Evolutionary conservation across 2,113 vertebrate species (phyloP).

Genomic region (Mola mola): DNA sequence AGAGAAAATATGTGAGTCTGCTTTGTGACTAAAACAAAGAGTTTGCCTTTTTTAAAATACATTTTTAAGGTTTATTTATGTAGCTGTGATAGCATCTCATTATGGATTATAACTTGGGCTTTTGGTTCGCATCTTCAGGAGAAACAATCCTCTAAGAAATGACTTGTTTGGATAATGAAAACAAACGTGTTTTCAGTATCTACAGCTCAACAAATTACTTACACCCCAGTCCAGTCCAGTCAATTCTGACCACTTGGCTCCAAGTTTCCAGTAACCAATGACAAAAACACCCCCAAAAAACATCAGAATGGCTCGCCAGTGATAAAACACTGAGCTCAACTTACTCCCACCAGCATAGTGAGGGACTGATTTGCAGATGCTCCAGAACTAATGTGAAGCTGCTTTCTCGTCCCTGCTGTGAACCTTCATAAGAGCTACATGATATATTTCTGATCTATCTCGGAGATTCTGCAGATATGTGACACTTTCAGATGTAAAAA

Average conservation of each 20-base stretch:
- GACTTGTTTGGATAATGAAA: constrained; percentile 5
- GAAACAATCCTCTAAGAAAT: constrained; percentile 1
- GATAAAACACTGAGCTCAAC: constrained; percentile 16
- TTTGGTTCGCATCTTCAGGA: not conserved
- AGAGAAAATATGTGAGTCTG: constrained; percentile 45
- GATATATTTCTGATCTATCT: constrained; percentile 68
- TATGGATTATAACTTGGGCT: not conserved
- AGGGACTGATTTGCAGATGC: constrained; percentile 14
- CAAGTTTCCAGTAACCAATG: constrained; percentile 46
- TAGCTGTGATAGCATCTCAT: too few relatives aligned
- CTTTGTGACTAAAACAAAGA: too few relatives aligned
- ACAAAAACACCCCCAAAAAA: constrained; percentile 37
- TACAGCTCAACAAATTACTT: constrained; percentile 31
- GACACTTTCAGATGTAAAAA: constrained; percentile 59
- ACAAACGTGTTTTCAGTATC: constrained; percentile 25
- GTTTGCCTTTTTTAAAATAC: too few relatives aligned
- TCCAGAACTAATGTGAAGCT: not conserved
- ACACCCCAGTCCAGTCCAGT: constrained; percentile 1
- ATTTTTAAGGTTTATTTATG: too few relatives aligned
- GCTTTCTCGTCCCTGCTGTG: constrained; percentile 36
- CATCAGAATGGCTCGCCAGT: constrained; percentile 10
- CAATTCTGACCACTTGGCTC: constrained; percentile 5
- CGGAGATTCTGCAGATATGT: constrained; percentile 68
- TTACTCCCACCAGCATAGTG: constrained; percentile 26
- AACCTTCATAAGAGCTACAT: constrained; percentile 51